A percentile compares a stretch with the other conserved stretches of the same genome.
Evolutionary conservation across 92 coral and sea anemone species (phyloP).

Genomic region (Isaurus tuberculatus): DNA sequence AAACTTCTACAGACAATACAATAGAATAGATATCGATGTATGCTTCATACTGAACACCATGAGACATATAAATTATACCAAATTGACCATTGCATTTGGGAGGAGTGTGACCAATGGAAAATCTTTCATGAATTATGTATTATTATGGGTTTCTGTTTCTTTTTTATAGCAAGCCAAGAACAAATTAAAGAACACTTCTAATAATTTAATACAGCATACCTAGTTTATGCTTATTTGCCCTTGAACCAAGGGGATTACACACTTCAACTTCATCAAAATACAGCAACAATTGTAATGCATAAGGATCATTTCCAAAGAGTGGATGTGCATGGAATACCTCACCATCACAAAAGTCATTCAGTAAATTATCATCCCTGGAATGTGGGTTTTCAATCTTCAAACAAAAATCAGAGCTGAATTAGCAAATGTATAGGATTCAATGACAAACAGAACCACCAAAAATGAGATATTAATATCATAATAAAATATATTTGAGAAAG

Average conservation of each 20-base stretch:
- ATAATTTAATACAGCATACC: slow-evolving; percentile 40
- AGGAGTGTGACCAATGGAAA: too few species aligned
- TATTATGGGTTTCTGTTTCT: too few species aligned
- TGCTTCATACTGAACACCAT: too few species aligned
- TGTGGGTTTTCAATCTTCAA: slow-evolving; percentile 70
- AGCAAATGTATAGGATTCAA: slow-evolving; percentile 1
- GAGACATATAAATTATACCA: too few species aligned
- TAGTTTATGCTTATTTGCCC: too few species aligned
- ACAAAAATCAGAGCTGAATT: slow-evolving; percentile 8
- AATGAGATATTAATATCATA: not conserved
- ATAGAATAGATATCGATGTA: not conserved
- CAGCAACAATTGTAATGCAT: slow-evolving; percentile 55
- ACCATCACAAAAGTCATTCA: slow-evolving; percentile 74
- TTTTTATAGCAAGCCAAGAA: too few species aligned
- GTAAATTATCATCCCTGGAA: slow-evolving; percentile 56
- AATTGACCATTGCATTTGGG: too few species aligned
- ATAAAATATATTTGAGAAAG: too few species aligned
- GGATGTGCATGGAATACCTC: slow-evolving; percentile 64
- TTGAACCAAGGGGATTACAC: slow-evolving; percentile 71
- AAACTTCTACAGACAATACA: not conserved
- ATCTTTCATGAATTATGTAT: too few species aligned
- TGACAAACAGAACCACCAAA: not conserved
- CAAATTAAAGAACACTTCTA: too few species aligned
- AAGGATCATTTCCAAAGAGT: slow-evolving; percentile 55
- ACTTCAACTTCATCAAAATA: slow-evolving; percentile 77